A percentile compares a stretch with the other conserved stretches of the same genome.
Evolutionary conservation across 2,888 invertebrate species (phyloP).

Genomic region (Thera obeliscata): DNA sequence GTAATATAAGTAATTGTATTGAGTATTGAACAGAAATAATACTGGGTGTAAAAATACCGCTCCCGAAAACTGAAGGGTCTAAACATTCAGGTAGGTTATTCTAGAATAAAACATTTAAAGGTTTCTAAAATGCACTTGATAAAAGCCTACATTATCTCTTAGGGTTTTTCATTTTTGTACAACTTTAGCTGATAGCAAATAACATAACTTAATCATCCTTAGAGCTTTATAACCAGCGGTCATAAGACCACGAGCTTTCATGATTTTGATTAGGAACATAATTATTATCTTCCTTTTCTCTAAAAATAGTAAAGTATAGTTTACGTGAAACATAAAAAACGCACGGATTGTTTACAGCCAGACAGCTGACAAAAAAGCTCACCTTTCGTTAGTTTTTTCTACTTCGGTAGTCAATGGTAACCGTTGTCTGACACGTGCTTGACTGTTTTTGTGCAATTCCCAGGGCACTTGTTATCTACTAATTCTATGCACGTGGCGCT

Average conservation of each 20-base stretch:
- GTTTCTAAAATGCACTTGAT: too few species aligned
- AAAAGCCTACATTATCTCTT: too few species aligned
- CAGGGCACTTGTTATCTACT: slow-evolving; percentile 6
- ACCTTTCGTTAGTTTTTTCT: not conserved
- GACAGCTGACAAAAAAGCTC: not conserved
- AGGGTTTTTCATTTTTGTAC: too few species aligned
- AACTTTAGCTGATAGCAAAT: too few species aligned
- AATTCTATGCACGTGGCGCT: slow-evolving; percentile 21
- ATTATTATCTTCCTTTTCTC: too few species aligned
- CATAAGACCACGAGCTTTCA: too few species aligned
- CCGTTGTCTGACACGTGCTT: slow-evolving; percentile 17
- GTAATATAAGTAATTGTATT: too few species aligned
- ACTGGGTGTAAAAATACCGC: not conserved
- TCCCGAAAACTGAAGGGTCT: not conserved
- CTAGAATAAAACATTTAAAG: too few species aligned
- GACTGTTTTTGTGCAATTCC: slow-evolving; percentile 15
- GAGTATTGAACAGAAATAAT: not conserved
- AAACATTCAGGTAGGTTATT: too few species aligned
- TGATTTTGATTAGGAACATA: too few species aligned
- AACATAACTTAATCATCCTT: too few species aligned
- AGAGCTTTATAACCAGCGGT: too few species aligned
- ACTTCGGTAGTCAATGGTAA: slow-evolving; percentile 18
- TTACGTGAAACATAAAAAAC: not conserved
- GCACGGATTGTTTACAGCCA: slow-evolving; percentile 8
- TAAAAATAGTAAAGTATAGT: not conserved